Base-by-base conservation (phyloP, 1,140 invertebrate genomes). In the Armadillidium nasatum region DNA sequence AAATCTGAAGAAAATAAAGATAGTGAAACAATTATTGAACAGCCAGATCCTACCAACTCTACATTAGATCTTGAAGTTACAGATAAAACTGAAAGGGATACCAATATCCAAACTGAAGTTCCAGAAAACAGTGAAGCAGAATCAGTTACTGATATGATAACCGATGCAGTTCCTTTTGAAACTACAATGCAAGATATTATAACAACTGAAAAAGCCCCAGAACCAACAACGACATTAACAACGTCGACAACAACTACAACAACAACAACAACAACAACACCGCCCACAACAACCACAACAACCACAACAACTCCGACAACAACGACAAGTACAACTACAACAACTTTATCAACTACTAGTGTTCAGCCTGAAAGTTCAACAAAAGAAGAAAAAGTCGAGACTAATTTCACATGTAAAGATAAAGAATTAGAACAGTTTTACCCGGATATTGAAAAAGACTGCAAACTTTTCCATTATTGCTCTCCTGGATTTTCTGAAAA, bases 401-500 rank as follows among this genome's bases (percentile, higher is more conserved):
- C 73, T 10, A 77, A 82, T 19, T 89, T 89, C 81, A 88, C 87
- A 77, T 89, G 88, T 78, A 83, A 88, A 44, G 85, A 87, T 50
- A 88, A 86, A 80, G 83, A 87, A 73, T 83, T 88, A 79, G 86
- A 89, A 78, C 85, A 85, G 73, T 89, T 88, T 83, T 88, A 88
- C 73, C 85, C 87, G 0, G 88, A 89, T 81, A 73, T 75, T 1
- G 83, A 84, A 33, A 85, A 86, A 76, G 87, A 89, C 79, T 89
- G 88, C 78, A 84, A 87, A 72, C 80, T 89, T 44, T 89, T 89
- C 74, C 88, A 89, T 80, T 89, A 88, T 73, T 89, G 88, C 80
- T 88, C 87, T 4, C 85, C 85, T 23, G 88, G 88, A 4, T 89
- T 88, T 79, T 86, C 85, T 0, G 79, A 84, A 46, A 84, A 85